Evolutionary conservation across 2,113 vertebrate genomes (phyloP).

Genomic region (Alouatta palliata): DNA sequence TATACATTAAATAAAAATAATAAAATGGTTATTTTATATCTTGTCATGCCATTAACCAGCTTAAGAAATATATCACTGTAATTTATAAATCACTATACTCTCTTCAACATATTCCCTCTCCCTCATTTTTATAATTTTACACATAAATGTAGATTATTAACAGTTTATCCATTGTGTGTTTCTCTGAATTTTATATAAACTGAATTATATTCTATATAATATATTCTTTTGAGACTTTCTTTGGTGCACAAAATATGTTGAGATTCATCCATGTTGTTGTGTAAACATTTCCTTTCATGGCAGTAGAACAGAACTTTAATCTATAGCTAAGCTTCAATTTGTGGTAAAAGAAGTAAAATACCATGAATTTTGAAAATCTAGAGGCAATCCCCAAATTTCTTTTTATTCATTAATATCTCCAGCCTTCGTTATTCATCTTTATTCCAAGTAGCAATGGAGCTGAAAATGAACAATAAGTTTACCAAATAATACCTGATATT

Average conservation of each 20-base stretch:
- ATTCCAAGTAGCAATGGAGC: background rate
- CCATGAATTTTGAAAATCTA: background rate
- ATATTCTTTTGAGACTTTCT: background rate
- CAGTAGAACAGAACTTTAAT: background rate
- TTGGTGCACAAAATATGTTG: background rate
- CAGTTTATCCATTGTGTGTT: background rate
- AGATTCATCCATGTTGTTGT: background rate
- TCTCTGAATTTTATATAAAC: slow-evolving; percentile 30
- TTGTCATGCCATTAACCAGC: background rate
- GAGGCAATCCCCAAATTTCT: background rate
- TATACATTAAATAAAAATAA: slow-evolving; percentile 12
- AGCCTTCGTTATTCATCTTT: background rate
- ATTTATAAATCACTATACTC: background rate
- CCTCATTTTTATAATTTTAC: slow-evolving; percentile 30
- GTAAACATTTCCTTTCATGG: background rate
- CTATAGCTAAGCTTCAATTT: background rate
- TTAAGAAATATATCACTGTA: background rate
- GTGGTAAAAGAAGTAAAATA: background rate
- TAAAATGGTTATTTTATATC: background rate
- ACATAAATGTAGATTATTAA: background rate
- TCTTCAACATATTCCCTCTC: background rate
- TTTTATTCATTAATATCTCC: background rate
- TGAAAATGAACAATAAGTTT: background rate
- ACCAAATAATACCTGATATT: background rate
- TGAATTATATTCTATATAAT: background rate